Percentiles rank a stretch among this genome's conserved stretches.
Evolutionary conservation across 2,888 invertebrate species (phyloP).

Genomic region (Campoplex capitator): DNA sequence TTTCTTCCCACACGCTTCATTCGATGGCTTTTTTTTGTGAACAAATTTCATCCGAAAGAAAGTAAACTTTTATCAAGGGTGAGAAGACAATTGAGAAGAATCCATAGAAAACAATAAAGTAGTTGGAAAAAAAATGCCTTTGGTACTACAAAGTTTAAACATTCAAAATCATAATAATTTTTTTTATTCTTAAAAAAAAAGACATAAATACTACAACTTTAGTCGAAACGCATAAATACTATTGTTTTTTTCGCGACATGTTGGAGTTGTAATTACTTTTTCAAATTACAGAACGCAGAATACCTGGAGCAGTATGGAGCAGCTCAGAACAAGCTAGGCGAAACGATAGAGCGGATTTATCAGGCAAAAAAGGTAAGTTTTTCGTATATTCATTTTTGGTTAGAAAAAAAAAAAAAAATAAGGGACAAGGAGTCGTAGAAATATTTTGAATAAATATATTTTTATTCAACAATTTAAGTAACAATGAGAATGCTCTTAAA

Average conservation of each 20-base stretch:
- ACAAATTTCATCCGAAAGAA: too few species aligned
- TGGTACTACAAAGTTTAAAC: not conserved
- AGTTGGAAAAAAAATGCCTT: not conserved
- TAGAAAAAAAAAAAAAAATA: constrained; percentile 13
- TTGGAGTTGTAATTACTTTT: constrained; percentile 52
- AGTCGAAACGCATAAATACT: not conserved
- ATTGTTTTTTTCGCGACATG: not conserved
- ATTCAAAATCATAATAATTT: not conserved
- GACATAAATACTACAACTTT: too few species aligned
- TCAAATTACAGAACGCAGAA: constrained; percentile 78
- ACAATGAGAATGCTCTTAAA: constrained; percentile 50
- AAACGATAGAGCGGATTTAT: constrained; percentile 77
- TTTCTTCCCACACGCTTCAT: not conserved
- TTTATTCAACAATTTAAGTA: constrained; percentile 73
- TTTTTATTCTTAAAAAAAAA: not conserved
- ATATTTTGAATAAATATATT: constrained; percentile 76
- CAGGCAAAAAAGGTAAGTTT: constrained; percentile 82
- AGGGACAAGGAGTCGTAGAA: not conserved
- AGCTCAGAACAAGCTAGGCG: constrained; percentile 73
- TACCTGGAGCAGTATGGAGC: constrained; percentile 74
- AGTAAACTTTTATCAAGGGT: not conserved
- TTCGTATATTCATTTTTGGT: constrained; percentile 2
- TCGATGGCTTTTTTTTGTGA: too few species aligned
- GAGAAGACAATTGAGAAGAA: not conserved
- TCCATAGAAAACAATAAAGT: not conserved